Conservation (phyloP, 1,140 invertebrate genomes). For the Chironomus striatipennis region DNA sequence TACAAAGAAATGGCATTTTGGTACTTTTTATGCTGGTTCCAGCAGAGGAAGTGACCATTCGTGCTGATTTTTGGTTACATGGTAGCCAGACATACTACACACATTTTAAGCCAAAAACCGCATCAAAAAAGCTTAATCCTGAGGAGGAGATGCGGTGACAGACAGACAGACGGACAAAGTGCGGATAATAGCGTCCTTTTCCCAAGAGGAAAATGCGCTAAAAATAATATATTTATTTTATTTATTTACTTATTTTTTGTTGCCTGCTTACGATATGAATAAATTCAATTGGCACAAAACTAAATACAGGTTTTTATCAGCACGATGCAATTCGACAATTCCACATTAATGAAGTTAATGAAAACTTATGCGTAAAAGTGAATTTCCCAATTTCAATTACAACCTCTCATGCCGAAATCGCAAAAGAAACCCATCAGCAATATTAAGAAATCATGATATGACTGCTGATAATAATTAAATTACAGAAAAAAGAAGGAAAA, state of each 20-base stretch:
- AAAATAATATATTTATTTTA: background rate
- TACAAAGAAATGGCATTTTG: too few relatives aligned
- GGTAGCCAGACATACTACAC: too few relatives aligned
- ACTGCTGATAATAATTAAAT: constrained; percentile 10
- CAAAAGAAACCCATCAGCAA: background rate
- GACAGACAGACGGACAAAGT: too few relatives aligned
- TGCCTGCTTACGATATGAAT: background rate
- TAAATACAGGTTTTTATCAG: constrained; percentile 22
- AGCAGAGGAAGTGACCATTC: too few relatives aligned
- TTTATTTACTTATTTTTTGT: background rate
- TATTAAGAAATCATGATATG: constrained; percentile 14
- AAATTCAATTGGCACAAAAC: constrained; percentile 2
- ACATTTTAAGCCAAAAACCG: too few relatives aligned
- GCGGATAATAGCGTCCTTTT: too few relatives aligned
- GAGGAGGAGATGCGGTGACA: too few relatives aligned
- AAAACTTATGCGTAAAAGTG: constrained; percentile 15
- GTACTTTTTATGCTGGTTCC: too few relatives aligned
- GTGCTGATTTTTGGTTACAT: too few relatives aligned
- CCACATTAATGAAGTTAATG: constrained; percentile 14
- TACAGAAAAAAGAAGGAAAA: background rate
- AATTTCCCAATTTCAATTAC: constrained; percentile 9
- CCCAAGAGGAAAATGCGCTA: too few relatives aligned
- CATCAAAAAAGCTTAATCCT: too few relatives aligned
- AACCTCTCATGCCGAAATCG: background rate
- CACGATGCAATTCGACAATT: constrained; percentile 15